Evolutionary conservation across 2,113 vertebrate genomes (phyloP).

Genomic region (Ammodytes marinus): DNA sequence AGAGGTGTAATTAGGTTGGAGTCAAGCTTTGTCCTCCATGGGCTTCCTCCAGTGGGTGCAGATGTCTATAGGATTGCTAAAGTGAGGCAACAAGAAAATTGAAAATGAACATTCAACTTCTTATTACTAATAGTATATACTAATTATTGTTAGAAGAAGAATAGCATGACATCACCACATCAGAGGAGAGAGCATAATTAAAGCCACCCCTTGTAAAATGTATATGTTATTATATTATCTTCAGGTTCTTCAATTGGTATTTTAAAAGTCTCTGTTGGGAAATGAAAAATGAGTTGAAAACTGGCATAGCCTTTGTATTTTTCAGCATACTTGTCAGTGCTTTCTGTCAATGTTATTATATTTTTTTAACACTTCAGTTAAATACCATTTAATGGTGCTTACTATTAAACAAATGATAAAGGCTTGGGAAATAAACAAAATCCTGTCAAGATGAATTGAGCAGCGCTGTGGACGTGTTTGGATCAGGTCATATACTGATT

Average conservation of each 20-base stretch:
- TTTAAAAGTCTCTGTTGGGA: neutral
- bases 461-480: no score
- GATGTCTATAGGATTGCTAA: no score
- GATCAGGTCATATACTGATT: no score
- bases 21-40: neutral
- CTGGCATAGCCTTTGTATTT: neutral
- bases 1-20: conserved; percentile 10
- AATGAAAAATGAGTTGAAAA: neutral
- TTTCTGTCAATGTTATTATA: neutral
- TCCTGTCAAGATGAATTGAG: no score
- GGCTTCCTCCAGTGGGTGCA: conserved; percentile 4
- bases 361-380: neutral
- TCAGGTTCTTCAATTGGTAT: neutral
- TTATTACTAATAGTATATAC: neutral
- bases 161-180: neutral
- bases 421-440: no score
- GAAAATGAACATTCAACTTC: neutral
- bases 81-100: neutral
- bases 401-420: no score
- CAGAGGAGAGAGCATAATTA: neutral
- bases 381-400: no score
- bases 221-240: neutral
- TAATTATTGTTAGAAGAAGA: neutral
- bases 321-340: neutral
- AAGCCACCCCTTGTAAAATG: neutral